These are phyloP conservation scores for Euura lappo DNA, from an alignment of 1,140 invertebrate species.

Conservation along the genomic window DNA sequence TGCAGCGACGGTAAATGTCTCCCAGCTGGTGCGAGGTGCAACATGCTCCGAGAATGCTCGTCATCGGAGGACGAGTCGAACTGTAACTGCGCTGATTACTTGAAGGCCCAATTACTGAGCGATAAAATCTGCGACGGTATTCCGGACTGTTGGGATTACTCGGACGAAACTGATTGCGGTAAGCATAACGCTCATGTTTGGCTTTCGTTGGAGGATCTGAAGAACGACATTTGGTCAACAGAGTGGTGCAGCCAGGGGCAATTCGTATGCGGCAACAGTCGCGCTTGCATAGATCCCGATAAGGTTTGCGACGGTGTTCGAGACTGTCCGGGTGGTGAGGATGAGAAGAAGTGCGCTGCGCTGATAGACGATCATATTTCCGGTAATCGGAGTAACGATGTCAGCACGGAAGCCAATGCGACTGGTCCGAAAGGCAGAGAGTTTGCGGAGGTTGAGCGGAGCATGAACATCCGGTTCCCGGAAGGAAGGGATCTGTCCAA, in stretches of 20 bases:
- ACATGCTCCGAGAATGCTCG: constrained; percentile 75
- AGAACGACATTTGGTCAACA: constrained; percentile 37
- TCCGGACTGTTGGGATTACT: constrained; percentile 81
- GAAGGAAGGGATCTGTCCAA: constrained; percentile 27
- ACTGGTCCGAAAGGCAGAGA: not conserved
- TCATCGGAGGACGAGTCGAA: constrained; percentile 75
- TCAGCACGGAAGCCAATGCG: not conserved
- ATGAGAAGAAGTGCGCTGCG: constrained; percentile 76
- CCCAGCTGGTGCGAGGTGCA: constrained; percentile 71
- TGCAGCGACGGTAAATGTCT: constrained; percentile 74
- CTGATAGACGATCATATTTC: constrained; percentile 48
- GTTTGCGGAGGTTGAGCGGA: constrained; percentile 8
- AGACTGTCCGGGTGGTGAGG: constrained; percentile 82
- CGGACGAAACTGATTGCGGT: constrained; percentile 82
- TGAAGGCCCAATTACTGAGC: constrained; percentile 70
- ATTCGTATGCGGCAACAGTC: constrained; percentile 77
- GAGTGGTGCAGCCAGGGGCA: constrained; percentile 78
- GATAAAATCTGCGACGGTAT: constrained; percentile 83
- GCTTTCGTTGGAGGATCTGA: not conserved
- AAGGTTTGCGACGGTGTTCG: constrained; percentile 76
- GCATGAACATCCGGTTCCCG: constrained; percentile 8
- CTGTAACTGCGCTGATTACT: constrained; percentile 79
- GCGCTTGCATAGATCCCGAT: constrained; percentile 69
- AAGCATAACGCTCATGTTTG: constrained; percentile 35
- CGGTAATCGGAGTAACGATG: not conserved